Evolutionary conservation across 2,797 vertebrate genomes (phyloP), one percentile per base, ranked within the genome.

Genomic region (Lemur catta): DNA sequence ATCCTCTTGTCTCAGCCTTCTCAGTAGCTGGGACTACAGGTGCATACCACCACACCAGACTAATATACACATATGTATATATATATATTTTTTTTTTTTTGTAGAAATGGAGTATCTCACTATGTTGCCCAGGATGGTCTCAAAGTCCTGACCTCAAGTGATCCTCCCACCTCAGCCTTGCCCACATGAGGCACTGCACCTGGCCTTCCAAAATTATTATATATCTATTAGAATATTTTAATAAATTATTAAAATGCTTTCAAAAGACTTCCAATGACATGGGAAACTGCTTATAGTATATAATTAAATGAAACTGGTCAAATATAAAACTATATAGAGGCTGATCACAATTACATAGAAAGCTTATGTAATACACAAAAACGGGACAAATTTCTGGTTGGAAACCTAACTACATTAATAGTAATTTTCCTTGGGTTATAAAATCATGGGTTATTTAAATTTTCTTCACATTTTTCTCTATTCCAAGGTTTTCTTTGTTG

Each of bases 241-340:
- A 89, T 84, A 94, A 94, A 79, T 65, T 33, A 95, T 4, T 69
- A 81, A 91, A 96, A 90, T 33, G 14, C 10, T 65, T 84, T 65
- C 52, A 87, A 93, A 76, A 55, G 95, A 86, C 55, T 79, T 96
- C 38, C 43, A 80, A 79, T 67, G n/a, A 48, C 52, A 86, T 28
- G 4, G 2, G 1, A 52, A 94, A 94, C 88, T 71, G 46, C 20
- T 92, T 85, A 88, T 38, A 4, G 10, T 84, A 78, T 38, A 82
- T 26, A 80, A 89, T 24, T 78, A 86, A 93, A 35, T 75, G 48
- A 93, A 96, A 76, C 0, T 63, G 24, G 17, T 12, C 46, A 80
- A 89, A 86, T 55, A 86, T 33, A 87, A 57, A 89, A 96, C 26
- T 46, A 79, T 55, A 57, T 46, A 72, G 43, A 89, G 6, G 15